Percentiles rank a stretch among this genome's conserved stretches.
Conservation (phyloP, 2,888 invertebrate species). For the Drosophila recens region DNA sequence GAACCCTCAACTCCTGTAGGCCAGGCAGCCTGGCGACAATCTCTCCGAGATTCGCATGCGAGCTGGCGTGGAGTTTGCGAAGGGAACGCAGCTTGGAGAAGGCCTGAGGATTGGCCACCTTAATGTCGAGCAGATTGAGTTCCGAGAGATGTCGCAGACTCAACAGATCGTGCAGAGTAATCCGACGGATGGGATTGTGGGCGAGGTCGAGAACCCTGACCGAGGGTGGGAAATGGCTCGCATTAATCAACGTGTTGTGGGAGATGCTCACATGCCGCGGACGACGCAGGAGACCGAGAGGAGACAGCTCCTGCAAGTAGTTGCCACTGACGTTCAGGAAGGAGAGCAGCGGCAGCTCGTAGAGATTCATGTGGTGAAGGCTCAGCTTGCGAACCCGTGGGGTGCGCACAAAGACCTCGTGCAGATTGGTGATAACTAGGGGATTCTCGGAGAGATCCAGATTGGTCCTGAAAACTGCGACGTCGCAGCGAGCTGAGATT, state of each 20-base stretch:
- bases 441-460: constrained; percentile 93
- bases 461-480: constrained; percentile 92
- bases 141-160: constrained; percentile 89
- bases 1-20: constrained; percentile 90
- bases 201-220: constrained; percentile 92
- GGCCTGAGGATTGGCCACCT: constrained; percentile 91
- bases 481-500: constrained; percentile 90
- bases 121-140: constrained; percentile 90
- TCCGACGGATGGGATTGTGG: constrained; percentile 92
- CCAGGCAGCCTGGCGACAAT: constrained; percentile 90
- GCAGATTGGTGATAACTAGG: constrained; percentile 93
- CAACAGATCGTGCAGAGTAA: constrained; percentile 87
- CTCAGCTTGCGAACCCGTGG: constrained; percentile 91
- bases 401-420: constrained; percentile 94
- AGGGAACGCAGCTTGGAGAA: constrained; percentile 90
- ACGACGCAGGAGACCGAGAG: constrained; percentile 89
- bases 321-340: constrained; percentile 93
- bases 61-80: constrained; percentile 91
- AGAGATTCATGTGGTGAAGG: constrained; percentile 91
- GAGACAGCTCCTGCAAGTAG: constrained; percentile 89
- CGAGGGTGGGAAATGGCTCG: constrained; percentile 90
- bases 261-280: constrained; percentile 91
- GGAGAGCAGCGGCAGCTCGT: constrained; percentile 91
- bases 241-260: constrained; percentile 90
- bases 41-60: constrained; percentile 90